phyloP scores from a whole-genome alignment of 2,797 vertebrate genomes.

The Mormyrus hasselquistii region DNA sequence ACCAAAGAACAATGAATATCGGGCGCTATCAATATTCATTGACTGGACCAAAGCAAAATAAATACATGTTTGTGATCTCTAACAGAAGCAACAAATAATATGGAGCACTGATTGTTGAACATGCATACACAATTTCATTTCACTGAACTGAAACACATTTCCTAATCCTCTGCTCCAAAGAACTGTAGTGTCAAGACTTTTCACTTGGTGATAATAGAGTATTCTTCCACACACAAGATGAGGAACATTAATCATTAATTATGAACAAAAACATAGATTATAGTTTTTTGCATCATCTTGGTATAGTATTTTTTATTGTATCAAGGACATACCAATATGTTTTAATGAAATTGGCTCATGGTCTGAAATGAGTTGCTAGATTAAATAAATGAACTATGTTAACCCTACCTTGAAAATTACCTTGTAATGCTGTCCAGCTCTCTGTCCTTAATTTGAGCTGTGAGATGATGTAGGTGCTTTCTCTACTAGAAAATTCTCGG shows the following conservation, averaged over 20 bases:
- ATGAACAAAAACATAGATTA: slow-evolving; percentile 20
- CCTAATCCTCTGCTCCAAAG: slow-evolving; percentile 9
- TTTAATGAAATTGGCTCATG: slow-evolving; percentile 20
- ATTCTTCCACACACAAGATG: slow-evolving; percentile 13
- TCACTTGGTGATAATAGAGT: background rate
- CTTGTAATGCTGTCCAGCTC: background rate
- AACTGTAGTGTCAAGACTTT: slow-evolving; percentile 6
- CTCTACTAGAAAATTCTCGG: background rate
- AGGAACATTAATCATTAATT: slow-evolving; percentile 19
- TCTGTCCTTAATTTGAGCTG: background rate
- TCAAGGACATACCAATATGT: background rate
- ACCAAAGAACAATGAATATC: background rate
- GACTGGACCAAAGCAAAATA: background rate
- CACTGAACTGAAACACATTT: background rate
- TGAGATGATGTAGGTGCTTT: background rate
- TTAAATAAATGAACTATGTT: slow-evolving; percentile 16
- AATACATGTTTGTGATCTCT: slow-evolving; percentile 8
- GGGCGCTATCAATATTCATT: background rate
- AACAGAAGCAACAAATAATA: slow-evolving; percentile 7
- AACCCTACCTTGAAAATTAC: slow-evolving; percentile 3
- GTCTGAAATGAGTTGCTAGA: slow-evolving; percentile 13
- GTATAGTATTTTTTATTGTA: slow-evolving; percentile 8
- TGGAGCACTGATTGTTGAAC: slow-evolving; percentile 8
- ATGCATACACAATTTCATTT: background rate
- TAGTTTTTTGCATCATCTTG: background rate